phyloP scores from a whole-genome alignment of 2,797 vertebrate genomes.

The Tamandua tetradactyla region DNA sequence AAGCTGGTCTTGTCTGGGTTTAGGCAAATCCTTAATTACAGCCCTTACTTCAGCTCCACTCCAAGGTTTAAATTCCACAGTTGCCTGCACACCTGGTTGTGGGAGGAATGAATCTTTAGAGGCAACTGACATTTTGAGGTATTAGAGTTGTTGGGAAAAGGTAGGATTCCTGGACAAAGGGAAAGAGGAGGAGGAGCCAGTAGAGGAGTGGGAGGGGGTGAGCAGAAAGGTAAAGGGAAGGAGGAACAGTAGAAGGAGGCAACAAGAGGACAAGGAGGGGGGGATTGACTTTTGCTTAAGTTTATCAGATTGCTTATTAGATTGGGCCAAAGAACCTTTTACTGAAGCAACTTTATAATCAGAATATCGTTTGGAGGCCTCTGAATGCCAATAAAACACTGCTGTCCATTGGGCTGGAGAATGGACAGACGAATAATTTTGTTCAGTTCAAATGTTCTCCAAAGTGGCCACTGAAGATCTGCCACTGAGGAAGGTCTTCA shows the following conservation, averaged over 20 bases:
- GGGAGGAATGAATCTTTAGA: no score
- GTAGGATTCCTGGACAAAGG: background rate
- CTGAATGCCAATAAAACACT: background rate
- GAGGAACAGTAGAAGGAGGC: no score
- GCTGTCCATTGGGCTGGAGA: accelerated
- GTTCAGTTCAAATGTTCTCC: background rate
- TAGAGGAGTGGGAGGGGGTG: accelerated
- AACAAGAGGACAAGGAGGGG: no score
- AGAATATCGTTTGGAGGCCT: background rate
- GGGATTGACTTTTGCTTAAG: background rate
- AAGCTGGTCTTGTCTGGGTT: background rate
- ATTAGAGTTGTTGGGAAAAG: background rate
- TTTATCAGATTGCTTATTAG: background rate
- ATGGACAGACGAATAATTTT: background rate
- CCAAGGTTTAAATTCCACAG: background rate
- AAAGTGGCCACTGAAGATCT: accelerated
- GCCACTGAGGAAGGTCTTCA: background rate
- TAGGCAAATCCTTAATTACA: background rate
- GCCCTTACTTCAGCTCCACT: background rate
- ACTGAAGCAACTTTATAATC: background rate
- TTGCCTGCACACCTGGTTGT: accelerated
- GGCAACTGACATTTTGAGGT: background rate
- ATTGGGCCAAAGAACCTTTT: background rate
- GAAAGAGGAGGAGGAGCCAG: accelerated
- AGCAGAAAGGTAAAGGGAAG: background rate